These are phyloP conservation scores for Pissodes strobi DNA, from an alignment of 1,140 invertebrate species.

Conservation along the genomic window DNA sequence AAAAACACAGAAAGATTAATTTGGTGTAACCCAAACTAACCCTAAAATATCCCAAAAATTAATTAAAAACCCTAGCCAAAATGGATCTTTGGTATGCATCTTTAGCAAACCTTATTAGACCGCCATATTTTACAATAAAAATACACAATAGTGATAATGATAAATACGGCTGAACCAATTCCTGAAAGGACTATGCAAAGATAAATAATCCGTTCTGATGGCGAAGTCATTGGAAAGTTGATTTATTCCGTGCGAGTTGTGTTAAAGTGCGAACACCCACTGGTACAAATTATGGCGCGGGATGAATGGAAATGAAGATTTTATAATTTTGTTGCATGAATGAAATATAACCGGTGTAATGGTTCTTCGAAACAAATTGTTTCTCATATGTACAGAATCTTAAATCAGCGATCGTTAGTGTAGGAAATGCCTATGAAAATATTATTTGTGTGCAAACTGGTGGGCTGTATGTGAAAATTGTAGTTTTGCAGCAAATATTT, in stretches of 20 bases:
- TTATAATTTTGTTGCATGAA: constrained; percentile 19
- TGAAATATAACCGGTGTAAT: constrained; percentile 11
- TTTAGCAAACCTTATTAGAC: background rate
- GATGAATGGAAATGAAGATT: constrained; percentile 24
- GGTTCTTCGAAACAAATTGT: constrained; percentile 9
- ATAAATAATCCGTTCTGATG: constrained; percentile 35
- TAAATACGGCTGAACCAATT: constrained; percentile 43
- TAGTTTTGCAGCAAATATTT: no score
- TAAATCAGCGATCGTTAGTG: no score
- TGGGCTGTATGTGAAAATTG: no score
- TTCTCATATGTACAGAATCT: no score
- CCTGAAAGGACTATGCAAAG: constrained; percentile 37
- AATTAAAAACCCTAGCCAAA: no score
- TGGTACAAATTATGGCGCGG: constrained; percentile 26
- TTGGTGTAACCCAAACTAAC: no score
- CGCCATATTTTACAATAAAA: constrained; percentile 19
- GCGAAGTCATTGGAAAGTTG: constrained; percentile 37
- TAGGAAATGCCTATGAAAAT: no score
- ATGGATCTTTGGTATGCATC: no score
- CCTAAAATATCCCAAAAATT: no score
- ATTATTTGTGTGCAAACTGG: no score
- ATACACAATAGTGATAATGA: constrained; percentile 17
- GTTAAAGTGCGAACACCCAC: constrained; percentile 37
- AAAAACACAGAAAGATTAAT: no score
- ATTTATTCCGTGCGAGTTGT: constrained; percentile 29